Evolutionary conservation across 2,797 vertebrate species (phyloP), one percentile per base, ranked within the genome.

Genomic region (Centropyge bicolor): DNA sequence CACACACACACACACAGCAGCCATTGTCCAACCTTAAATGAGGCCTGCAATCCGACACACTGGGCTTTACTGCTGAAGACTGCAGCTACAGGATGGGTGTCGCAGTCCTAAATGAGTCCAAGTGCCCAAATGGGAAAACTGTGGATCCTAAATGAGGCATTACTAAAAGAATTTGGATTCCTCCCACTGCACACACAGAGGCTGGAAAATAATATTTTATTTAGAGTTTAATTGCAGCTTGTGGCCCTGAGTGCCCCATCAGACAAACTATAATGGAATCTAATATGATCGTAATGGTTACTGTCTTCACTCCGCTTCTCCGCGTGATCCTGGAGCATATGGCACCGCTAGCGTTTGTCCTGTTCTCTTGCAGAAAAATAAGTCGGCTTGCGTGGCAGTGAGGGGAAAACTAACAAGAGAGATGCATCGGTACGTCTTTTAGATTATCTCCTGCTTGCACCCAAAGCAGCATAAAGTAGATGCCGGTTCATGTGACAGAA

Each of bases 171-270:
- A 92, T 93, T 91, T 90, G 80, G 88, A 92, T 92, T 89, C 90
- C 83, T 87, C 87, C 82, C 88, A 80, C 88, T 84, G 84, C 85
- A 88, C 82, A 83, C 84, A 80, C 69, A 61, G 74, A 83, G 85
- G 81, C 82, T 76, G 74, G 76, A 88, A 94, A 92, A 93, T 91
- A 88, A 92, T 93, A 90, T 94, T 94, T 95, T 92, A 94, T 93
- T 93, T 92, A 75, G 85, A 90, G 83, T 93, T 93, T 94, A 94
- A 95, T 94, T 95, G 93, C 88, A 41, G 88, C 93, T 91, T 70
- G 86, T 93, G 91, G 93, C 91, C 91, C 74, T 48, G 75, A 93
- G 89, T 89, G 78, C 77, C 86, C 80, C 89, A 91, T 89, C 91
- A 92, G 89, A 93, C 88, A 91, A 91, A 90, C 81, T 81, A 84